These are phyloP conservation scores for Apostichopus parvimensis DNA, from an alignment of 35 echinoderm and acorn worm species.

Conservation along the genomic window DNA sequence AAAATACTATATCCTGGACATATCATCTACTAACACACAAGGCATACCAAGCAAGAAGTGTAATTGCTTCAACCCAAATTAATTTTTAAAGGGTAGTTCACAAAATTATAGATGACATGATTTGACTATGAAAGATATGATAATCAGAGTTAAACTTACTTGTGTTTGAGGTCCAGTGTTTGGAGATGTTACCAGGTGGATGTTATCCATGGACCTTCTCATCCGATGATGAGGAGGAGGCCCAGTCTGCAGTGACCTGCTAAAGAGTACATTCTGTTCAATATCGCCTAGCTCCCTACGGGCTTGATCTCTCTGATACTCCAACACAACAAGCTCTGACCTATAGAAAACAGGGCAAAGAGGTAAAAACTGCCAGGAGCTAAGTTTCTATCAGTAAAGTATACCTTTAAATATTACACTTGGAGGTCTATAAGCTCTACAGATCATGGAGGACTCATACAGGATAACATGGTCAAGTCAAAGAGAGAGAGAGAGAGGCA, in stretches of 20 bases:
- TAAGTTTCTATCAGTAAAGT: too few species aligned
- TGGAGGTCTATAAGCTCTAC: too few species aligned
- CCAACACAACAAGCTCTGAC: constrained; percentile 91
- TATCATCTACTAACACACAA: too few species aligned
- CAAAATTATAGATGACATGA: too few species aligned
- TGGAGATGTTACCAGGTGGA: constrained; percentile 26
- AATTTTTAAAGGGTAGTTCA: too few species aligned
- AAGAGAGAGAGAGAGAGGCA: too few species aligned
- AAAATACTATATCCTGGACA: too few species aligned
- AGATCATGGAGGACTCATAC: too few species aligned
- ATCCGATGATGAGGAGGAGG: neutral
- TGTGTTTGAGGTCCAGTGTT: neutral
- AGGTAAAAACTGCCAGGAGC: neutral
- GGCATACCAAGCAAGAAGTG: too few species aligned
- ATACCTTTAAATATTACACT: too few species aligned
- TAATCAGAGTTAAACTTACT: neutral
- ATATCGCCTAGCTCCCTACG: constrained; percentile 78
- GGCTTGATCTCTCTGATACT: constrained; percentile 95
- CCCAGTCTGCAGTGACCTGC: neutral
- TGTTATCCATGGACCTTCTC: constrained; percentile 48
- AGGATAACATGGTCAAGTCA: too few species aligned
- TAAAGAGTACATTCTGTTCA: constrained; percentile 53
- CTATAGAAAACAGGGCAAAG: constrained; percentile 19
- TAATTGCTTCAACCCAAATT: too few species aligned
- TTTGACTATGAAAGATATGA: neutral